Evolutionary conservation across 2,797 vertebrate species (phyloP).

Genomic region (Tamandua tetradactyla): DNA sequence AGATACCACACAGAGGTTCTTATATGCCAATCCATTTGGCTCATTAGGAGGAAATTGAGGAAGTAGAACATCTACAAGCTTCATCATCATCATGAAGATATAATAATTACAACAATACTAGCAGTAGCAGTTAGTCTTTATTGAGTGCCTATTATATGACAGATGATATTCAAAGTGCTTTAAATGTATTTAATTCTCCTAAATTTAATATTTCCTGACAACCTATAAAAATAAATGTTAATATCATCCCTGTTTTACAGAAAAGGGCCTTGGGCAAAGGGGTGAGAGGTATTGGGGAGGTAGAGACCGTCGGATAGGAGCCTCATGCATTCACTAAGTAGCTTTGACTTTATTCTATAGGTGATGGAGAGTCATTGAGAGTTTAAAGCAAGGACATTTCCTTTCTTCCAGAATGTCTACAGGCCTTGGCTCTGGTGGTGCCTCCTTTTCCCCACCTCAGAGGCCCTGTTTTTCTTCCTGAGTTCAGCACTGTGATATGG

Average conservation of each 20-base stretch:
- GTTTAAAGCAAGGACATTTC: background rate
- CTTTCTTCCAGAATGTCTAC: background rate
- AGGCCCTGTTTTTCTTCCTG: too few relatives aligned
- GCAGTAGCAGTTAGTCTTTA: background rate
- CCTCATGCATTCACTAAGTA: fast-evolving
- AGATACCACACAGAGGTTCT: background rate
- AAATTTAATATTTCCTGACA: background rate
- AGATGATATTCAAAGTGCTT: background rate
- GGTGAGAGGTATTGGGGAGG: background rate
- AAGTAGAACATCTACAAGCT: background rate
- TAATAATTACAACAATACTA: background rate
- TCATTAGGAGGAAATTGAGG: background rate
- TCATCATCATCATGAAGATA: background rate
- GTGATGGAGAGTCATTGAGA: background rate
- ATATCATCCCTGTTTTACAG: background rate
- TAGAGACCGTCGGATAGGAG: background rate
- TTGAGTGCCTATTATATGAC: background rate
- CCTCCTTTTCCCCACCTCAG: background rate
- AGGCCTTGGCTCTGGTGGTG: background rate
- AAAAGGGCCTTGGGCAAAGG: background rate
- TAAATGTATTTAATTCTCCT: background rate
- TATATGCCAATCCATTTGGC: background rate
- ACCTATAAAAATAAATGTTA: background rate
- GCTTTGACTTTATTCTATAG: background rate
- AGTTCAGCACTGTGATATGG: fast-evolving